These are phyloP conservation scores for Lasioglossum baleicum DNA, from an alignment of 1,140 invertebrate genomes.

Conservation along the genomic window DNA sequence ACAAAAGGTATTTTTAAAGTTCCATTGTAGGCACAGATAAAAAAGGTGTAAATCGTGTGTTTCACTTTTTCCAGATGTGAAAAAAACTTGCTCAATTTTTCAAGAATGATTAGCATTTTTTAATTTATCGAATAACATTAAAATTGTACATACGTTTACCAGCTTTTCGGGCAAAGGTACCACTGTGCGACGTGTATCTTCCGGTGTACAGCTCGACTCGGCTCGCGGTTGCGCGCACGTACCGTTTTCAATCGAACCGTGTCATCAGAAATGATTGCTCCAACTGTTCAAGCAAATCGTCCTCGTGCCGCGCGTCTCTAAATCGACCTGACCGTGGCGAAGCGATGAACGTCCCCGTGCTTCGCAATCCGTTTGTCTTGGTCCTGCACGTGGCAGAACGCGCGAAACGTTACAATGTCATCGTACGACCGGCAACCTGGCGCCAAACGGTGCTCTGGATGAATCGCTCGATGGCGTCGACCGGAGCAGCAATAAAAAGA, in stretches of 20 bases:
- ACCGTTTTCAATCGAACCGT: constrained; percentile 67
- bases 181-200: not conserved
- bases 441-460: not conserved
- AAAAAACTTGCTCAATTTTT: too few species aligned
- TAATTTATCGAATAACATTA: too few species aligned
- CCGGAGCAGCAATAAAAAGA: not conserved
- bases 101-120: too few species aligned
- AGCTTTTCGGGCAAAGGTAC: too few species aligned
- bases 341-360: constrained; percentile 15
- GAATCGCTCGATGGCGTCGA: not conserved
- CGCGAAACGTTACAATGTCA: constrained; percentile 8
- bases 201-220: not conserved
- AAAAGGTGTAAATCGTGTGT: too few species aligned
- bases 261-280: constrained; percentile 71
- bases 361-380: not conserved
- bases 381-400: not conserved
- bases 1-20: too few species aligned
- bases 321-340: constrained; percentile 14
- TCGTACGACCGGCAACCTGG: too few species aligned
- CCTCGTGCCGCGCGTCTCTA: constrained; percentile 48
- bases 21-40: too few species aligned
- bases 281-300: constrained; percentile 63
- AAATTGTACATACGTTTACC: too few species aligned
- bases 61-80: too few species aligned
- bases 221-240: constrained; percentile 29